phyloP scores from a whole-genome alignment of 2,888 invertebrate species.

The Leptogaster cylindrica region DNA sequence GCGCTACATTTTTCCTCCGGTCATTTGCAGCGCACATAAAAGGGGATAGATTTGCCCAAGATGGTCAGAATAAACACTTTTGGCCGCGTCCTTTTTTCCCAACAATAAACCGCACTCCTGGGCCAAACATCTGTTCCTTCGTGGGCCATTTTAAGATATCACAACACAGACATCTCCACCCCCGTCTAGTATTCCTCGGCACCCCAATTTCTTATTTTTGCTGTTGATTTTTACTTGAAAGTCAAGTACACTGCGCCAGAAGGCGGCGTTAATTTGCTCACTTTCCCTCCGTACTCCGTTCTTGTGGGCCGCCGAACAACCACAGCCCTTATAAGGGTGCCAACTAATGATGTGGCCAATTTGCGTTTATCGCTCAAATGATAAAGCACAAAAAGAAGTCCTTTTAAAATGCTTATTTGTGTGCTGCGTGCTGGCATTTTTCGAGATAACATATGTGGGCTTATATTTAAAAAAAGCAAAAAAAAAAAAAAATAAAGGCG shows the following conservation, averaged over 20 bases:
- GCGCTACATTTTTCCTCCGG: no score
- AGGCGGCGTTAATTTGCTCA: neutral
- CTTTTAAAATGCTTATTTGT: no score
- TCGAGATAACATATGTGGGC: no score
- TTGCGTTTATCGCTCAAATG: conserved; percentile 24
- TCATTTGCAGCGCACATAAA: neutral
- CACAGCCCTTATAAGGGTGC: conserved; percentile 13
- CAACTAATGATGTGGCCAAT: conserved; percentile 27
- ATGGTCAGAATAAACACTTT: neutral
- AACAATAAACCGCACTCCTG: conserved; percentile 14
- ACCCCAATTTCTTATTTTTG: neutral
- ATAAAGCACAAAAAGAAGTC: conserved; percentile 10
- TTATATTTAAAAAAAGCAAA: no score
- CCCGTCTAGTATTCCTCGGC: neutral
- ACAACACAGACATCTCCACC: conserved; percentile 10
- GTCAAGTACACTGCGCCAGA: neutral
- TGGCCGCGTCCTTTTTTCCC: neutral
- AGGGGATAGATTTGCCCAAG: neutral
- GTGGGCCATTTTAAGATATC: conserved; percentile 20
- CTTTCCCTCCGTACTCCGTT: neutral
- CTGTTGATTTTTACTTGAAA: neutral
- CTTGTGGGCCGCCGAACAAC: neutral
- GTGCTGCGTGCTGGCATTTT: no score
- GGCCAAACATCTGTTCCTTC: conserved; percentile 14
- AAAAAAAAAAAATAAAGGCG: no score